Base-by-base conservation (phyloP, 2,888 invertebrate species). In the Abscondita cerata region DNA sequence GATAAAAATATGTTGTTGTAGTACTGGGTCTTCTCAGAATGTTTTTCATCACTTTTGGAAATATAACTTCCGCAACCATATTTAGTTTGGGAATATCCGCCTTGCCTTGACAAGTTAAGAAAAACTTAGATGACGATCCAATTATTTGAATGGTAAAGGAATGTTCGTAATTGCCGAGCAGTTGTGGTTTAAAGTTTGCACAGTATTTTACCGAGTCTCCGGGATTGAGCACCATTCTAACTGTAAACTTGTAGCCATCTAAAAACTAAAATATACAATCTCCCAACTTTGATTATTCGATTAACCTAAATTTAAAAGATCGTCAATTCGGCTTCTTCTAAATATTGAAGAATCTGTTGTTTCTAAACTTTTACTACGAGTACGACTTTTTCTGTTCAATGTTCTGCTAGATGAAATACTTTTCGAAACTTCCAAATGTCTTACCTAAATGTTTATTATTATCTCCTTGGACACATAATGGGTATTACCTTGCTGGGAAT, bases 51-150 rank as follows among this genome's bases (percentile, higher is more conserved):
- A 69, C 67, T 58, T 68, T 73, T 0, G 68, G 58, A 63, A 79
- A 80, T 52, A 80, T 62, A 6, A 67, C 59, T 38, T 70, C 64
- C 0, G 78, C 77, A 11, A 62, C 69, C 55, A 70, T 73, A 63
- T 75, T 73, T 11, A 81, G 70, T 47, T 66, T 64, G 0, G 81
- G 81, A 40, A 78, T 68, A 55, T 78, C 78, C 15, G 78, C 76
- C 15, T 66, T 56, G 1, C 76, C 81, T 2, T 64, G 51, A 52
- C 76, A 77, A 2, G 65, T 60, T 12, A 80, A 53, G 4, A 56
- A 38, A 51, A 72, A 73, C 40, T 67, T 66, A 0, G 47, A 65
- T 4, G 68, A 68, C 55, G 71, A 72, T n/a, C 74, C 74, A 2
- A 73, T 65, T 3, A 76, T 68, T 66, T 76, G 74, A 18, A 81